These are phyloP conservation scores for Drosophila merina DNA, from an alignment of 2,888 invertebrate genomes.

Conservation along the genomic window DNA sequence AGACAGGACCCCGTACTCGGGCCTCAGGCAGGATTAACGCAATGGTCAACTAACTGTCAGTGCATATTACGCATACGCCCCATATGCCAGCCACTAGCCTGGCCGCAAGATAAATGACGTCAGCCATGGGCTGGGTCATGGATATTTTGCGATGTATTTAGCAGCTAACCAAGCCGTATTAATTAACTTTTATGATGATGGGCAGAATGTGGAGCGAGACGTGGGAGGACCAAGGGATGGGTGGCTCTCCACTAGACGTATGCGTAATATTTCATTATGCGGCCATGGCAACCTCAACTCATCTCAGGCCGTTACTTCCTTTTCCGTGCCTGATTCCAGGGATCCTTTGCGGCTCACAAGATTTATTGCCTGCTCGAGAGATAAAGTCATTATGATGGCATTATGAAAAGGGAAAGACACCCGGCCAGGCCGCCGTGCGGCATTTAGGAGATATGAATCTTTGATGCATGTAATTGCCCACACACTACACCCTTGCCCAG, in stretches of 20 bases:
- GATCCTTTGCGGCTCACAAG: slow-evolving; percentile 62
- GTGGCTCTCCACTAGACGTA: slow-evolving; percentile 35
- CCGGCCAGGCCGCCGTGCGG: slow-evolving; percentile 50
- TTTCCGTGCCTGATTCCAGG: slow-evolving; percentile 39
- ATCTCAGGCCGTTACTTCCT: slow-evolving; percentile 19
- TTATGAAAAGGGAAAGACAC: slow-evolving; percentile 65
- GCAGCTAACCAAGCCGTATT: slow-evolving; percentile 69
- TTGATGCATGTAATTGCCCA: slow-evolving; percentile 76
- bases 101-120: slow-evolving; percentile 47
- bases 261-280: slow-evolving; percentile 74
- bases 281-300: slow-evolving; percentile 48
- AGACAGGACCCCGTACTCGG: background rate
- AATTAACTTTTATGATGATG: slow-evolving; percentile 74
- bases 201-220: slow-evolving; percentile 19
- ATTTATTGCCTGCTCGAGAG: slow-evolving; percentile 77
- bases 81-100: slow-evolving; percentile 14
- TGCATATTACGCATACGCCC: slow-evolving; percentile 56
- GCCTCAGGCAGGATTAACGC: slow-evolving; percentile 22
- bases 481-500: slow-evolving; percentile 45
- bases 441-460: slow-evolving; percentile 76
- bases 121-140: slow-evolving; percentile 15
- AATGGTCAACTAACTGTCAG: slow-evolving; percentile 51
- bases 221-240: slow-evolving; percentile 20
- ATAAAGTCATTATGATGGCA: slow-evolving; percentile 78
- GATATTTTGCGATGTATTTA: slow-evolving; percentile 67